These are phyloP conservation scores for Thalassoma bifasciatum DNA, from an alignment of 2,113 vertebrate species.

Conservation along the genomic window DNA sequence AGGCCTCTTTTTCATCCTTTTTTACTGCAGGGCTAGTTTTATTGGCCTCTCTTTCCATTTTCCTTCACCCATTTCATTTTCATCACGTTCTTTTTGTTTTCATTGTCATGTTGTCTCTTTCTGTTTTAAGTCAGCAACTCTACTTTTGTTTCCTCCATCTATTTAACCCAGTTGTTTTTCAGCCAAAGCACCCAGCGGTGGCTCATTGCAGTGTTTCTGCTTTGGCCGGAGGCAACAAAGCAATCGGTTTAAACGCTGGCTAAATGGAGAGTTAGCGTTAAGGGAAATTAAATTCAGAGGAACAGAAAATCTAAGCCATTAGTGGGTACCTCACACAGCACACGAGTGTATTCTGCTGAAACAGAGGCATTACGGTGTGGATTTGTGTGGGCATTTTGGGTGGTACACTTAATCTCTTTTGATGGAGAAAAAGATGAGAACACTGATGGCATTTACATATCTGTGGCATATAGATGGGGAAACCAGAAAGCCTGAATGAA, in stretches of 20 bases:
- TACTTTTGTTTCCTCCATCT: slow-evolving; percentile 37
- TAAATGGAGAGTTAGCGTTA: slow-evolving; percentile 63
- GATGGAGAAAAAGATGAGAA: neutral
- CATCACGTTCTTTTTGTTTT: slow-evolving; percentile 39
- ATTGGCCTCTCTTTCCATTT: slow-evolving; percentile 1
- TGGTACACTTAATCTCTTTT: neutral
- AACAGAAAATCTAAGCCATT: slow-evolving; percentile 34
- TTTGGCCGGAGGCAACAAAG: slow-evolving; percentile 60
- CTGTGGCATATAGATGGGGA: neutral
- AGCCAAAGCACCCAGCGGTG: slow-evolving; percentile 17
- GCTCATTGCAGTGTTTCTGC: slow-evolving; percentile 51
- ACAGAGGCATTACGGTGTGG: slow-evolving; percentile 9
- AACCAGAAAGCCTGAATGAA: neutral
- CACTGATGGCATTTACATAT: neutral
- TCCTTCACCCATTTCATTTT: slow-evolving; percentile 9
- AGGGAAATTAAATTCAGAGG: slow-evolving; percentile 65
- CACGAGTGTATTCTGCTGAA: slow-evolving; percentile 24
- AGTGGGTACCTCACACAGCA: slow-evolving; percentile 41
- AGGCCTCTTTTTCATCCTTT: neutral
- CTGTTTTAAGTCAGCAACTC: slow-evolving; percentile 48
- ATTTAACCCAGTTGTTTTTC: slow-evolving; percentile 32
- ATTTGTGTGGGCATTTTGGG: slow-evolving; percentile 17
- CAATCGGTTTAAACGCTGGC: slow-evolving; percentile 71
- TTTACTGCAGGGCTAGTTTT: neutral
- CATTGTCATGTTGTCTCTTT: slow-evolving; percentile 49